Conservation (phyloP, 2,113 vertebrate genomes). For the Balaenoptera acutorostrata region DNA sequence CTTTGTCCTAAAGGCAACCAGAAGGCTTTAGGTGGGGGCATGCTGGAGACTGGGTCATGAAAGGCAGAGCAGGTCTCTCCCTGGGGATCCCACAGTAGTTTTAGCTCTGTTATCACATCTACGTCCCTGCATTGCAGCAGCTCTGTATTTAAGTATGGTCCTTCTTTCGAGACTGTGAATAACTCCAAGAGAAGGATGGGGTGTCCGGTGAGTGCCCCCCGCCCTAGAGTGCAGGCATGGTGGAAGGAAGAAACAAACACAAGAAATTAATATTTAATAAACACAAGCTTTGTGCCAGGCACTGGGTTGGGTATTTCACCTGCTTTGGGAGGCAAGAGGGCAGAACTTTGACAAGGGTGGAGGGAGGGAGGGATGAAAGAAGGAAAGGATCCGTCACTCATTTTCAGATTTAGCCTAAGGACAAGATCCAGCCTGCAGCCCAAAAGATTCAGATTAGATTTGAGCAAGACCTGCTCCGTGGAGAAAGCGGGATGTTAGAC, state of each 20-base stretch:
- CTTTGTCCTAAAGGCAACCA: neutral
- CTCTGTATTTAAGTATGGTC: too few relatives aligned
- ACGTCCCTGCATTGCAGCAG: neutral
- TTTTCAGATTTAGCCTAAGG: neutral
- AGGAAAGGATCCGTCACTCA: neutral
- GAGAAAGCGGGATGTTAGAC: neutral
- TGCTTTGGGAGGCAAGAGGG: neutral
- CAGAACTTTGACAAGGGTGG: neutral
- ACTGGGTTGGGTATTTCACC: neutral
- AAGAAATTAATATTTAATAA: neutral
- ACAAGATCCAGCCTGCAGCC: neutral
- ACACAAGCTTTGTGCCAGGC: neutral
- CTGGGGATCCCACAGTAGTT: neutral
- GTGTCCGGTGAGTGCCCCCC: neutral
- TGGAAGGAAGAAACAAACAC: neutral
- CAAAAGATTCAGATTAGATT: neutral
- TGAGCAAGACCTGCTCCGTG: rapidly evolving
- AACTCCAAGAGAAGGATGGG: neutral
- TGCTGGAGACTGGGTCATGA: neutral
- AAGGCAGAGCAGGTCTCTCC: neutral
- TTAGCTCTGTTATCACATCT: neutral
- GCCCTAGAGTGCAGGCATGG: neutral
- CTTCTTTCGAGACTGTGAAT: neutral
- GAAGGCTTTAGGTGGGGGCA: neutral
- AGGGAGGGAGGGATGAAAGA: neutral